Conservation (phyloP, 2,797 vertebrate genomes). For the Tamandua tetradactyla region DNA sequence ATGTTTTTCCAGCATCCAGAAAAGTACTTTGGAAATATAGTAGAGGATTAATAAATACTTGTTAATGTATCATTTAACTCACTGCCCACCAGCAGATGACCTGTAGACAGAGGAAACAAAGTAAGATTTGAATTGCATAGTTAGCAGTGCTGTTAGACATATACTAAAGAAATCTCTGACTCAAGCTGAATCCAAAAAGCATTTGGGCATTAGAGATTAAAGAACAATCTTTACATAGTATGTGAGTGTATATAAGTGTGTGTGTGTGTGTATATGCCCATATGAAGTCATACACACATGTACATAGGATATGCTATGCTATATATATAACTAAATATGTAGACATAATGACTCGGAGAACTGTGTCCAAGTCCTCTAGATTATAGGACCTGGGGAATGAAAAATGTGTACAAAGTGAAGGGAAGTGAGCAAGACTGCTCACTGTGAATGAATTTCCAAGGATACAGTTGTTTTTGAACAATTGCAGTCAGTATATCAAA, state of each 20-base stretch:
- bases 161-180: neutral
- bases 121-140: neutral
- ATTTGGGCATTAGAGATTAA: neutral
- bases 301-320: too few relatives aligned
- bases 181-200: neutral
- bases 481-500: conserved; percentile 85
- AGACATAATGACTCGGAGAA: neutral
- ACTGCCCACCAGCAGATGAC: neutral
- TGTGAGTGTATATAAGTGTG: neutral
- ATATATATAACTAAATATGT: neutral
- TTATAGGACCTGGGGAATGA: neutral
- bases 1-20: neutral
- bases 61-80: neutral
- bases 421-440: conserved; percentile 11
- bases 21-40: neutral
- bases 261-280: neutral
- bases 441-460: conserved; percentile 76
- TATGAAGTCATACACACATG: rapidly evolving
- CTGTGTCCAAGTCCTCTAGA: neutral
- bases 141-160: neutral
- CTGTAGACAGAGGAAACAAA: neutral
- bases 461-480: conserved; percentile 83
- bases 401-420: neutral
- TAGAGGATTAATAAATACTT: neutral
- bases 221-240: neutral